phyloP scores from a whole-genome alignment of 2,888 invertebrate genomes.

The Xestoiulus laeticollis region DNA sequence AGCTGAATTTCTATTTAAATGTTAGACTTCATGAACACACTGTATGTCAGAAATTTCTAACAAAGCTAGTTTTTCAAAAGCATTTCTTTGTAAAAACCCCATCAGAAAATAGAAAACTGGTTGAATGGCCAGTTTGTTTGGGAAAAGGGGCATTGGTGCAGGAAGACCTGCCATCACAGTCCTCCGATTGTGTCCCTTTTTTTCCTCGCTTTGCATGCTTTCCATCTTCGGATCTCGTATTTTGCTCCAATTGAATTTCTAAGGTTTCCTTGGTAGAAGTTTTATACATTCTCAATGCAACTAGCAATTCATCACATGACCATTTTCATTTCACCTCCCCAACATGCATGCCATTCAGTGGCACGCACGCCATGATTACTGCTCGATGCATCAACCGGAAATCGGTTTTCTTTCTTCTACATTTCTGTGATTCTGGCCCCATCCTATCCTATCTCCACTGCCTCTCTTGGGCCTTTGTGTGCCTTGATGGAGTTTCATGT shows the following conservation, averaged over 20 bases:
- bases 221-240: background rate
- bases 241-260: background rate
- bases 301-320: slow-evolving; percentile 42
- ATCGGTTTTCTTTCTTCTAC: slow-evolving; percentile 45
- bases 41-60: too few species aligned
- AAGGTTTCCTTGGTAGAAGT: background rate
- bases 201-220: background rate
- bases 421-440: slow-evolving; percentile 46
- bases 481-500: slow-evolving; percentile 35
- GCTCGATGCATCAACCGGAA: slow-evolving; percentile 44
- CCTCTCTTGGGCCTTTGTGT: background rate
- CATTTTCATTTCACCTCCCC: slow-evolving; percentile 39
- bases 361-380: slow-evolving; percentile 29
- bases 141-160: background rate
- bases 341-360: slow-evolving; percentile 36
- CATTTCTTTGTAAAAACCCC: background rate
- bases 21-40: too few species aligned
- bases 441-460: slow-evolving; percentile 36
- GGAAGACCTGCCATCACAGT: slow-evolving; percentile 8
- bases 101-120: background rate
- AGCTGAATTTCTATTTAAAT: too few species aligned
- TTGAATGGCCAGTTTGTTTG: background rate
- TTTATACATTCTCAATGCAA: background rate
- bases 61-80: background rate
- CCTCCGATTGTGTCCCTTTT: background rate